phyloP scores from a whole-genome alignment of 1,140 invertebrate species.

The Himalopsyche phryganea region DNA sequence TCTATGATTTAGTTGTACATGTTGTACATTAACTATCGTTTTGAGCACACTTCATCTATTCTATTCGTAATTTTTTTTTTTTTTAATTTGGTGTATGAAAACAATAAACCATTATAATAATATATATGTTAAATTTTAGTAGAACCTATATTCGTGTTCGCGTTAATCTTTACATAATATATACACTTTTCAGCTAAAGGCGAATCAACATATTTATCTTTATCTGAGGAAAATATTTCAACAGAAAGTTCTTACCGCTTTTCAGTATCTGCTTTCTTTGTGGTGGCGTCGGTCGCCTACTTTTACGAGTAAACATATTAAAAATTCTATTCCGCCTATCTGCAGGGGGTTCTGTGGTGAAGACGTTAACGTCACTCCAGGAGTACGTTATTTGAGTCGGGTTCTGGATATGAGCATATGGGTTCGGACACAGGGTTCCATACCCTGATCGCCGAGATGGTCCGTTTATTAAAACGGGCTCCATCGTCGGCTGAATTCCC shows the following conservation, averaged over 20 bases:
- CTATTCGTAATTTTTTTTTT: too few relatives aligned
- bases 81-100: too few relatives aligned
- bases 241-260: conserved; percentile 65
- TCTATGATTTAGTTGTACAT: too few relatives aligned
- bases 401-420: conserved; percentile 1
- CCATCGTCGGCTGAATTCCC: background rate
- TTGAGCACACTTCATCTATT: too few relatives aligned
- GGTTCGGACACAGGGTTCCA: conserved; percentile 6
- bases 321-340: conserved; percentile 39
- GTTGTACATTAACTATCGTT: too few relatives aligned
- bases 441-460: conserved; percentile 17
- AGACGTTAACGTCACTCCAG: conserved; percentile 69
- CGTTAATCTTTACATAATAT: too few relatives aligned
- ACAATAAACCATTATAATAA: too few relatives aligned
- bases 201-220: too few relatives aligned
- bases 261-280: conserved; percentile 64
- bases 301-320: conserved; percentile 45
- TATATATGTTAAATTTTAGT: too few relatives aligned
- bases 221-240: too few relatives aligned
- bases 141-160: too few relatives aligned
- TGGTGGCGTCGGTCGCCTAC: conserved; percentile 45
- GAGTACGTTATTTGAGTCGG: conserved; percentile 49
- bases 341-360: conserved; percentile 46
- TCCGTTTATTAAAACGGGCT: background rate
- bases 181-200: too few relatives aligned